Evolutionary conservation across 2,888 invertebrate genomes (phyloP).

Genomic region (Pristionchus japonicus): DNA sequence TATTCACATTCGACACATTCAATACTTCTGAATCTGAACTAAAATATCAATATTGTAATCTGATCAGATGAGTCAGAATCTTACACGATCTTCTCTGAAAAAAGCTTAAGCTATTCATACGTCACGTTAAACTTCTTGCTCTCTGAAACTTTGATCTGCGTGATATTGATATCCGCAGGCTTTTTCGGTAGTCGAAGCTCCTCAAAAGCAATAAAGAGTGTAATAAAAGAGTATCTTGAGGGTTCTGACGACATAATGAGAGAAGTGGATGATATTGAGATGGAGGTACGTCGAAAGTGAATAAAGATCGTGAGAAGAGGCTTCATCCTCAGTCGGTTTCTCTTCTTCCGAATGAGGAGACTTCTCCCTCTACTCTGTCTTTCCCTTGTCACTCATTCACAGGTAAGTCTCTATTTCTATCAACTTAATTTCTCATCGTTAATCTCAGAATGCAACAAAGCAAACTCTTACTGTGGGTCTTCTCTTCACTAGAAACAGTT

Average conservation of each 20-base stretch:
- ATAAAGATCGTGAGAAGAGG: background rate
- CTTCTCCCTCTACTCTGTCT: background rate
- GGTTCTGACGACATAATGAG: conserved; percentile 11
- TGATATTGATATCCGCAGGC: background rate
- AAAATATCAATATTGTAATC: no score
- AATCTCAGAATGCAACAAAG: conserved; percentile 1
- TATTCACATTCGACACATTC: no score
- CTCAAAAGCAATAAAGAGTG: conserved; percentile 14
- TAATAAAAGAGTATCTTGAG: conserved; percentile 12
- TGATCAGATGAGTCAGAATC: no score
- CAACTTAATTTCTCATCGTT: background rate
- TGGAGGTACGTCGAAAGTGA: background rate
- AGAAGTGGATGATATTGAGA: background rate
- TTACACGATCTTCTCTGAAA: no score
- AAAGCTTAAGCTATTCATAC: background rate
- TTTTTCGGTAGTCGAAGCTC: conserved; percentile 5
- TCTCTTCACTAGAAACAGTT: conserved; percentile 41
- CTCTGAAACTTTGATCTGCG: background rate
- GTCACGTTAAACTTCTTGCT: background rate
- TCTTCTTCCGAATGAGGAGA: background rate
- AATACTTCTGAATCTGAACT: no score
- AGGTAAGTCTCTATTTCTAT: background rate
- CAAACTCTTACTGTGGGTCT: conserved; percentile 23
- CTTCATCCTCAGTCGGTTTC: background rate
- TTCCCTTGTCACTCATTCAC: background rate